These are phyloP conservation scores for Allolobophora icterica DNA, from an alignment of 2,888 invertebrate genomes.

Conservation along the genomic window DNA sequence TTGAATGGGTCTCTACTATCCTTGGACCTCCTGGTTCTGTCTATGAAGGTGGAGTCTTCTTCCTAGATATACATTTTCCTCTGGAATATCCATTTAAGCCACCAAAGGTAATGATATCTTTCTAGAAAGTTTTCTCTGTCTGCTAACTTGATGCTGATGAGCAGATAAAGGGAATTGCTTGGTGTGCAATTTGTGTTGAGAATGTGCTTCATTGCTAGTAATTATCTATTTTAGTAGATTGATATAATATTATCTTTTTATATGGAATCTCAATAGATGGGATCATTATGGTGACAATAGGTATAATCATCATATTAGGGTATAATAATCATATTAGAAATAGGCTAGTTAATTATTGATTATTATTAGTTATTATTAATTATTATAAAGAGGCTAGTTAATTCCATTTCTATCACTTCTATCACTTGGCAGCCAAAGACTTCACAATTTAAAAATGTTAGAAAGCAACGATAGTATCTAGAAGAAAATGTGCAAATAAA, in stretches of 20 bases:
- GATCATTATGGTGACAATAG: background rate
- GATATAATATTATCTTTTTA: background rate
- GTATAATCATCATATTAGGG: background rate
- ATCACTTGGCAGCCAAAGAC: no score
- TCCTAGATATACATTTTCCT: conserved; percentile 94
- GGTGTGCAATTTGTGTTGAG: background rate
- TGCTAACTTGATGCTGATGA: background rate
- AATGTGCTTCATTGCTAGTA: background rate
- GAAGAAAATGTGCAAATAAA: background rate
- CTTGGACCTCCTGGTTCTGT: conserved; percentile 95
- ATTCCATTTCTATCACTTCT: no score
- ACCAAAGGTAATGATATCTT: conserved; percentile 78
- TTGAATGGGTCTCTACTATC: conserved; percentile 75
- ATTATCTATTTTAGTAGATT: no score
- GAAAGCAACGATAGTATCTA: no score
- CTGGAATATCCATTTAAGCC: conserved; percentile 98
- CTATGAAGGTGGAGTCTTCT: conserved; percentile 97
- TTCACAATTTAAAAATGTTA: no score
- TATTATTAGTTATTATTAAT: no score
- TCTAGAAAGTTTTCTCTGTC: background rate
- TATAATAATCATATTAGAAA: no score
- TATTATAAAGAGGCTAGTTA: no score
- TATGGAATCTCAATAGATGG: background rate
- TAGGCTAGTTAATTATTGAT: no score
- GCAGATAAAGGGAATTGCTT: background rate